phyloP scores from a whole-genome alignment of 2,113 vertebrate species.

The Thamnophis sirtalis region DNA sequence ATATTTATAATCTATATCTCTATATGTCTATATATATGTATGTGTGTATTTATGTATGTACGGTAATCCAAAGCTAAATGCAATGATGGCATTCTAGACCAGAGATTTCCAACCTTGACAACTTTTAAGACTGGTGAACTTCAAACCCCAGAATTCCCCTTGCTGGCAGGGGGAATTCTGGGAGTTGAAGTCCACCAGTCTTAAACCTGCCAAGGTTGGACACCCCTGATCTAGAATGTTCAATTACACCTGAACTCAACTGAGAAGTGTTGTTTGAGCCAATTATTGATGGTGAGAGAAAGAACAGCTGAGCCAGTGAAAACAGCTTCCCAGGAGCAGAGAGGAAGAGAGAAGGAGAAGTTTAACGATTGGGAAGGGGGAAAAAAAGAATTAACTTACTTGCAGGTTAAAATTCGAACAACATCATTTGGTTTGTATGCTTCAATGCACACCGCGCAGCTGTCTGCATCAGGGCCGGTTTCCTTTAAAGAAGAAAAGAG shows the following conservation, averaged over 20 bases:
- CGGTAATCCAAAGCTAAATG: neutral
- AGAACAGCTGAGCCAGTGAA: neutral
- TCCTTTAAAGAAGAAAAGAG: constrained; percentile 62
- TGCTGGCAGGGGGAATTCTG: neutral
- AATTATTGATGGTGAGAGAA: neutral
- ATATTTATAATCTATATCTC: too few species aligned
- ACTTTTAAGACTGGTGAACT: neutral
- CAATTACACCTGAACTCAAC: neutral
- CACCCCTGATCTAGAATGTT: neutral
- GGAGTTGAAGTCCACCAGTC: neutral
- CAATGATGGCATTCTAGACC: neutral
- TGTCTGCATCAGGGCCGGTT: constrained; percentile 74
- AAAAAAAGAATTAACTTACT: constrained; percentile 68
- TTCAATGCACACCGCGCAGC: constrained; percentile 90
- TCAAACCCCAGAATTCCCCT: neutral
- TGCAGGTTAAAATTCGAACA: constrained; percentile 88
- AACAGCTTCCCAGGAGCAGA: neutral
- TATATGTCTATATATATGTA: too few species aligned
- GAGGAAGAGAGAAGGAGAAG: neutral
- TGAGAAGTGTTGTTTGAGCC: neutral
- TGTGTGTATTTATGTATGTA: too few species aligned
- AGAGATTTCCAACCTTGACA: neutral
- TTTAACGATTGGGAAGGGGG: neutral
- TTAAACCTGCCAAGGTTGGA: neutral
- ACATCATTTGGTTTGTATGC: constrained; percentile 82